Evolutionary conservation across 53 echinoderm and acorn worm genomes (phyloP), one percentile per base, ranked within the genome.

Genomic region (Henricia sp.): DNA sequence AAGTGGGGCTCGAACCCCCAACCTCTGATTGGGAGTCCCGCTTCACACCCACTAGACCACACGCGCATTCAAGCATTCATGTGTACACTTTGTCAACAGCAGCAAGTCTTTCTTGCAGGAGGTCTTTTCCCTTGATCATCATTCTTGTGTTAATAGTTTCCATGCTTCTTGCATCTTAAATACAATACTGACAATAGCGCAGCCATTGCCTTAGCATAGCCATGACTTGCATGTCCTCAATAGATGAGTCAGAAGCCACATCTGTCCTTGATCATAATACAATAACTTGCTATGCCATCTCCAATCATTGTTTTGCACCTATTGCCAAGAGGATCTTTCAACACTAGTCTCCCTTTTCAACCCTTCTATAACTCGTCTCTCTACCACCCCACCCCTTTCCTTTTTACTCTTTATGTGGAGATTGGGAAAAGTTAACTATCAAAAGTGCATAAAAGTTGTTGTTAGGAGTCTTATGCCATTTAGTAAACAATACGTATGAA

Each of bases 171-270:
- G 9, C 48, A 48, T 48, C 14, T 9, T 48, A 9, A 10, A 48
- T 48, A 9, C 48, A 9, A 48, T 48, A 16, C 48, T 11, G 9
- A 16, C 48, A 48, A 9, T 48, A 10, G 48, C 48, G 9, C 48
- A 10, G 55, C 55, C 14, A 1, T 58, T 26, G 28, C 42, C 57
- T 62, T 78, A 54, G 44, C 43, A 55, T 58, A 34, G 30, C 77
- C 62, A 55, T 63, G 77, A 77, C 63, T 33, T 77, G 43, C n/a
- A 43, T 58, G 59, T 59, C 62, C 37, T 42, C 78, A 78, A 41
- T 33, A 40, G 63, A 78, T 78, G 78, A 78, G 62, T 78, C 78
- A 78, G 60, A 19, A 3, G 2, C 2, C n/a, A 63, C 78, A 78
- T 60, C 60, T 78, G 78, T 78, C 59, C 59, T 58, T 38, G 24